phyloP scores from a whole-genome alignment of 2,797 vertebrate genomes.

The Lutjanus argentimaculatus region DNA sequence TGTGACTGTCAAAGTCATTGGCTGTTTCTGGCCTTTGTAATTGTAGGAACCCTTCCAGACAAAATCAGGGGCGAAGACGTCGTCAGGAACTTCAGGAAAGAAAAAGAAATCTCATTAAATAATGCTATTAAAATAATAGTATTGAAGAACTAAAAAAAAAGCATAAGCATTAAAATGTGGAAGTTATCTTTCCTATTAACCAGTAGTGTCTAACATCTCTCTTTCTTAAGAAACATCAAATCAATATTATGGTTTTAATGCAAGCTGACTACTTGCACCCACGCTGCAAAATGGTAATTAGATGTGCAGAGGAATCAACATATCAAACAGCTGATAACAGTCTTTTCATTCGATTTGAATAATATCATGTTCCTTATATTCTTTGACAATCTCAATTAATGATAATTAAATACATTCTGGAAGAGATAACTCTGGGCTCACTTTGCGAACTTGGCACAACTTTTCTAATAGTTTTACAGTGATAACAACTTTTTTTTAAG shows the following conservation, averaged over 20 bases:
- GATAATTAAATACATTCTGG: conserved; percentile 51
- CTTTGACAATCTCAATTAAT: conserved; percentile 48
- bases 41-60: conserved; percentile 98
- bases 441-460: conserved; percentile 31
- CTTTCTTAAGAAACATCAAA: conserved; percentile 14
- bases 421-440: conserved; percentile 22
- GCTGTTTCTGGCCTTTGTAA: conserved; percentile 95
- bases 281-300: conserved; percentile 44
- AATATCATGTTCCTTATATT: conserved; percentile 39
- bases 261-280: conserved; percentile 16
- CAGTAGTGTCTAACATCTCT: not conserved
- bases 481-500: conserved; percentile 16
- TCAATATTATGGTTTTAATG: not conserved
- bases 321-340: conserved; percentile 48
- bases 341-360: conserved; percentile 51
- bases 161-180: not conserved
- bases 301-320: conserved; percentile 31
- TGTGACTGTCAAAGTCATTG: conserved; percentile 93
- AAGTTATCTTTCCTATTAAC: not conserved
- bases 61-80: conserved; percentile 96
- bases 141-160: not conserved
- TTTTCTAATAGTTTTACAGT: conserved; percentile 24
- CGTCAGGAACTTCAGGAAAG: conserved; percentile 90
- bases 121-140: not conserved
- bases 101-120: not conserved